These are phyloP conservation scores for Idaea dimidiata DNA, from an alignment of 2,888 invertebrate genomes.

Conservation along the genomic window DNA sequence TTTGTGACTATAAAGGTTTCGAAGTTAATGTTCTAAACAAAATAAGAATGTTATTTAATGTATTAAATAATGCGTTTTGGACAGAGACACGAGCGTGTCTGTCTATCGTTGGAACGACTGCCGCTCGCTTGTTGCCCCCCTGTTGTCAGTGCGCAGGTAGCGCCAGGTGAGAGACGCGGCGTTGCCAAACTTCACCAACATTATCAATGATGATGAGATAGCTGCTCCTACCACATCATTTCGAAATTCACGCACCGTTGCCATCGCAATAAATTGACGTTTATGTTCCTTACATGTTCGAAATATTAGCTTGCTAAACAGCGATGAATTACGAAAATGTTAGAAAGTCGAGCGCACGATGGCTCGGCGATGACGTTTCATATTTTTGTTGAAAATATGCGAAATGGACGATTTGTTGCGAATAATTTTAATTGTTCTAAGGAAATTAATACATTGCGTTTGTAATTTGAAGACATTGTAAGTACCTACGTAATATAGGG, in stretches of 20 bases:
- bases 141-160: constrained; percentile 78
- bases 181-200: constrained; percentile 58
- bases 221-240: constrained; percentile 56
- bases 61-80: constrained; percentile 39
- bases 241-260: constrained; percentile 61
- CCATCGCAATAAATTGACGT: constrained; percentile 52
- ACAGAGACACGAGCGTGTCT: constrained; percentile 59
- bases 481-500: constrained; percentile 35
- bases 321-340: constrained; percentile 42
- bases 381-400: constrained; percentile 29
- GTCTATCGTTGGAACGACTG: constrained; percentile 70
- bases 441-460: constrained; percentile 44
- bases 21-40: constrained; percentile 33
- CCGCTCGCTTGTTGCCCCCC: constrained; percentile 61
- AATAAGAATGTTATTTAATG: constrained; percentile 51
- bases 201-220: constrained; percentile 79
- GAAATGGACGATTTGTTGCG: constrained; percentile 30
- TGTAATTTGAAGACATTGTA: constrained; percentile 39
- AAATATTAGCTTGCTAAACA: constrained; percentile 33
- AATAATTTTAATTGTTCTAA: constrained; percentile 11
- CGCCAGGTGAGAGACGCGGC: constrained; percentile 61
- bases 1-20: constrained; percentile 33
- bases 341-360: constrained; percentile 36
- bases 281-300: constrained; percentile 32
- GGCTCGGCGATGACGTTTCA: constrained; percentile 25